These are phyloP conservation scores for Chlorodrepanis virens DNA, from an alignment of 2,113 vertebrate species.

Conservation along the genomic window DNA sequence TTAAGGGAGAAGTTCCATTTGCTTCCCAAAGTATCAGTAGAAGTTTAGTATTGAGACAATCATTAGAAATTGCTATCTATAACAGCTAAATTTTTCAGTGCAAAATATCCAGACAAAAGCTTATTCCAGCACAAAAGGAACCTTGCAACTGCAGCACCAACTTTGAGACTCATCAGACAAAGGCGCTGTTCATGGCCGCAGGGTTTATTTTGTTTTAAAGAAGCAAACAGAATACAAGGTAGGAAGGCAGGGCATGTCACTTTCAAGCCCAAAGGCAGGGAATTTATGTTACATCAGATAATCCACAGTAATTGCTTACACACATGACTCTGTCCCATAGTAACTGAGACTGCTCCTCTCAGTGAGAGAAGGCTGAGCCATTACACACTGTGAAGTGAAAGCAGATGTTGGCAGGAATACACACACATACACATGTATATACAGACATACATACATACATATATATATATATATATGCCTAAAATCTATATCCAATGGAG, in stretches of 20 bases:
- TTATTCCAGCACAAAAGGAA: constrained; percentile 13
- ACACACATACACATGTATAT: background rate
- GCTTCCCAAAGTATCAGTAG: background rate
- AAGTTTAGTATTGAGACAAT: background rate
- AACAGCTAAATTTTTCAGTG: background rate
- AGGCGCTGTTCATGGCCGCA: background rate
- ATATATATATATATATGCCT: background rate
- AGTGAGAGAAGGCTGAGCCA: background rate
- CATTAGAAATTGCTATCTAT: background rate
- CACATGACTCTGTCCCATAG: background rate
- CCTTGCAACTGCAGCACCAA: background rate
- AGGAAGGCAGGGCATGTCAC: background rate
- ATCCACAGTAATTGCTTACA: background rate
- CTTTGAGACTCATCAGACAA: background rate
- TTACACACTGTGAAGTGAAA: constrained; percentile 1
- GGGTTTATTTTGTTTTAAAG: background rate
- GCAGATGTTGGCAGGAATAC: background rate
- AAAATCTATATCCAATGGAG: background rate
- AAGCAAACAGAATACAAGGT: background rate
- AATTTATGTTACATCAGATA: constrained; percentile 14
- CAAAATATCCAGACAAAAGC: background rate
- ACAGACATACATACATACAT: background rate
- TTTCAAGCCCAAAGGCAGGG: constrained; percentile 5
- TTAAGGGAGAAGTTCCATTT: background rate
- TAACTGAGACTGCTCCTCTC: background rate